Conservation (phyloP, 1,140 invertebrate species). For the Tribolium castaneum region DNA sequence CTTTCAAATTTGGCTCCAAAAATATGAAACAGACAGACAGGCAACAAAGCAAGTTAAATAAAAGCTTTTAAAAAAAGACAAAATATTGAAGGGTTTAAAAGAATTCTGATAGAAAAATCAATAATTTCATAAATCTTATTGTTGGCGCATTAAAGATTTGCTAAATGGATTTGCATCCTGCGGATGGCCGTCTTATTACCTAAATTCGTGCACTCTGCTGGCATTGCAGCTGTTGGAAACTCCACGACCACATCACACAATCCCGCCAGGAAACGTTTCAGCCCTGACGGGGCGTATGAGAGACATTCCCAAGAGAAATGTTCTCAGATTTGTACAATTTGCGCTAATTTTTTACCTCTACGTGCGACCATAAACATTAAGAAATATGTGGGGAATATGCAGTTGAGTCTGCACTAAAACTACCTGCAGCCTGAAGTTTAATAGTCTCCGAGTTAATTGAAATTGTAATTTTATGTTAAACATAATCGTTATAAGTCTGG, state of each 20-base stretch:
- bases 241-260: conserved; percentile 19
- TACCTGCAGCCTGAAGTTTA: conserved; percentile 25
- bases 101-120: too few relatives aligned
- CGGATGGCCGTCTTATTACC: conserved; percentile 1
- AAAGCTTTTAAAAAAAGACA: too few relatives aligned
- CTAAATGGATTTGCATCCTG: neutral
- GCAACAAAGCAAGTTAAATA: too few relatives aligned
- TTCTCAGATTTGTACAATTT: neutral
- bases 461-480: conserved; percentile 35
- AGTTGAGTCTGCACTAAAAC: neutral
- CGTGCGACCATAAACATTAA: neutral
- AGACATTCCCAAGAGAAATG: neutral
- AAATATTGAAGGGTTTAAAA: too few relatives aligned
- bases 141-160: too few relatives aligned
- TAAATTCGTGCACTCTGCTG: neutral
- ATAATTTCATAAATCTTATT: too few relatives aligned
- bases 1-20: too few relatives aligned
- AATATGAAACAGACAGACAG: too few relatives aligned
- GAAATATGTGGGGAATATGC: conserved; percentile 13
- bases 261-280: conserved; percentile 10
- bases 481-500: conserved; percentile 26
- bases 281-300: neutral
- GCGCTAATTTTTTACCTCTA: neutral
- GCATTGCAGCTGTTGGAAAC: neutral
- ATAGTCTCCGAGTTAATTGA: conserved; percentile 27